Evolutionary conservation across 1,140 invertebrate species (phyloP), one percentile per base, ranked within the genome.

Genomic region (Carposina sasakii): DNA sequence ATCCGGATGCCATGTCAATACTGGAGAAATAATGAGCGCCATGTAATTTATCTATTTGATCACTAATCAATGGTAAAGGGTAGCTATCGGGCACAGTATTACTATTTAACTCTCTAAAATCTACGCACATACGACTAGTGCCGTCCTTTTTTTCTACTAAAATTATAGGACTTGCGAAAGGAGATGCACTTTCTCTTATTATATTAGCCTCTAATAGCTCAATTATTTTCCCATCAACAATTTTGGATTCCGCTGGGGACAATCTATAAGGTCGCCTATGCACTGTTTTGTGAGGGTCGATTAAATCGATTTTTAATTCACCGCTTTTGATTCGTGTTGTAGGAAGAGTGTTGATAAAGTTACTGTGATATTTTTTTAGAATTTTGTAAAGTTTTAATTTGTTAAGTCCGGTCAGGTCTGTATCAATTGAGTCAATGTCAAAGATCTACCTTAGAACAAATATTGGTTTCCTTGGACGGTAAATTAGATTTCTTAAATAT

Each of bases 21-120:
- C 44, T 34, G 12, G 44, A 52, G 33, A 48, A 63, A 48, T 43
- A 66, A 39, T 56, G 56, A 33, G 42, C 53, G 15, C 31, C 45
- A 13, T 30, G 31, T 17, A 66, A 47, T 30, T 48, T 15, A 53
- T 85, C 73, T 4, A 89, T 57, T n/a, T 63, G 60, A 24, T 86
- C 83, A 20, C 85, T 71, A 17, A 88, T 86, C 3, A 73, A 39
- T 1, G 86, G 88, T 1, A 90, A 46, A 0, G 87, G 87, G 50
- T 75, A 88, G 9, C 58, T 46, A 37, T 88, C 83, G 30, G 56
- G 62, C 6, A 64, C 55, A 0, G 81, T 87, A 4, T 78, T 54
- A 0, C 17, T 13, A 48, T 57, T 57, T 22, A 57, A 28, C 16
- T 50, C 45, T 24, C 54, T 41, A 26, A 15, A 46, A 13, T 46